These are phyloP conservation scores for Drosophila leontia DNA, from an alignment of 1,140 invertebrate genomes.

Conservation along the genomic window DNA sequence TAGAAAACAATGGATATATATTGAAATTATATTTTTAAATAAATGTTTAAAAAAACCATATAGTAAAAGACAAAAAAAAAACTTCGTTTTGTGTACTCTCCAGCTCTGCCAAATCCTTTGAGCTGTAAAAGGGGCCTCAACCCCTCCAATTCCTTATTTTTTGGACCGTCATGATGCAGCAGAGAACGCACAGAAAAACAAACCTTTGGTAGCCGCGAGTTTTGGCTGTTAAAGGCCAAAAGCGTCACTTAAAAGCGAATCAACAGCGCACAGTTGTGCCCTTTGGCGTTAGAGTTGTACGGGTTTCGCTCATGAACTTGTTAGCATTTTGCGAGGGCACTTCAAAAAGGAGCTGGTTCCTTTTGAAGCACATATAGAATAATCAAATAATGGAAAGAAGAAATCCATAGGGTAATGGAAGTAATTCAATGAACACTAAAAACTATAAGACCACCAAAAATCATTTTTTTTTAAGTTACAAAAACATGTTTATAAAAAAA, in stretches of 20 bases:
- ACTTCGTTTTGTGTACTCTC: constrained; percentile 5
- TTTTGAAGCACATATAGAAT: too few species aligned
- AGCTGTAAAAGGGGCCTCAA: constrained; percentile 45
- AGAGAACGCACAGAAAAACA: constrained; percentile 42
- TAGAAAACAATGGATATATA: neutral
- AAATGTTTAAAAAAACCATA: neutral
- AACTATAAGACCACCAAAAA: neutral
- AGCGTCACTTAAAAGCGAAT: constrained; percentile 65
- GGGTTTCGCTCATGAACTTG: neutral
- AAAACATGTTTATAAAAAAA: neutral
- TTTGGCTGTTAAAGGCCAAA: constrained; percentile 53
- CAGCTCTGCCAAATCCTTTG: constrained; percentile 63
- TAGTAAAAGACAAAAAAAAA: neutral
- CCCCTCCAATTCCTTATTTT: constrained; percentile 6
- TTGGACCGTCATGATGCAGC: constrained; percentile 16
- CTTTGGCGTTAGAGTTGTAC: constrained; percentile 38
- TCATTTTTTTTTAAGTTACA: neutral
- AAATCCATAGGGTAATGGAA: neutral
- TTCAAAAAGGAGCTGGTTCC: neutral
- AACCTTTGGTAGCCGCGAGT: constrained; percentile 40
- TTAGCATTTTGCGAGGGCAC: constrained; percentile 2
- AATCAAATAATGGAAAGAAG: too few species aligned
- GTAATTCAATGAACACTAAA: too few species aligned
- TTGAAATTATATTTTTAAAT: neutral
- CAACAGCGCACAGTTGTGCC: constrained; percentile 53